Evolutionary conservation across 2,888 invertebrate genomes (phyloP), one percentile per base, ranked within the genome.

Genomic region (Molorchus minor): DNA sequence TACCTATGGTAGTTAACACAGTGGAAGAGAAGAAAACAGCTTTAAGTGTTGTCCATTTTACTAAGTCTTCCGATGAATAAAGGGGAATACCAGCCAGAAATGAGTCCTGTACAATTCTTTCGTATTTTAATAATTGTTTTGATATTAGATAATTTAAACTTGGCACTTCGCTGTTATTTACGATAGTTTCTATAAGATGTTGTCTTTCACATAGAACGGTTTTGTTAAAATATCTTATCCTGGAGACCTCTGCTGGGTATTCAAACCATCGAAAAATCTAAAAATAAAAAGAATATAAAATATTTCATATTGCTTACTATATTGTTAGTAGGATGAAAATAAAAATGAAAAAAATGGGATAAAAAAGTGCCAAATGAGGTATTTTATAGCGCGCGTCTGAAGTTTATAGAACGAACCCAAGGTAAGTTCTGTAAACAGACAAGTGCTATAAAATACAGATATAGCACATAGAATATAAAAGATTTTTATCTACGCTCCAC

Each of bases 21-120:
- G 94, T 94, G 20, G 94, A 93, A 10, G 94, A 92, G 78, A 94
- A 94, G 81, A 94, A 94, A 36, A 94, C 90, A 2, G 93, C 90
- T 79, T 93, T 92, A 43, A 92, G 80, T 71, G 89, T 87, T 71
- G 89, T 92, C 94, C 94, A 94, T 74, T 88, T 87, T 68, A 87
- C 85, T 15, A 70, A 53, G 38, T 76, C 86, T 29, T 64, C 57
- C 33, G 74, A 72, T 58, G 73, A 75, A 52, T 69, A 71, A 13
- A 68, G 65, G 29, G 73, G 71, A 59, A 79, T 79, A 8, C 92
- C 92, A 53, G 86, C 87, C 56, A 87, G 84, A 19, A 90, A 88
- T 0, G 92, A 92, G 73, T 87, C 86, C 79, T 91, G 88, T 45
- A 93, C 83, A 13, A 87, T 84, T 83, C 86, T 72, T 73, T 86